These are phyloP conservation scores for Altica lythri DNA, from an alignment of 2,888 invertebrate genomes.

Conservation along the genomic window DNA sequence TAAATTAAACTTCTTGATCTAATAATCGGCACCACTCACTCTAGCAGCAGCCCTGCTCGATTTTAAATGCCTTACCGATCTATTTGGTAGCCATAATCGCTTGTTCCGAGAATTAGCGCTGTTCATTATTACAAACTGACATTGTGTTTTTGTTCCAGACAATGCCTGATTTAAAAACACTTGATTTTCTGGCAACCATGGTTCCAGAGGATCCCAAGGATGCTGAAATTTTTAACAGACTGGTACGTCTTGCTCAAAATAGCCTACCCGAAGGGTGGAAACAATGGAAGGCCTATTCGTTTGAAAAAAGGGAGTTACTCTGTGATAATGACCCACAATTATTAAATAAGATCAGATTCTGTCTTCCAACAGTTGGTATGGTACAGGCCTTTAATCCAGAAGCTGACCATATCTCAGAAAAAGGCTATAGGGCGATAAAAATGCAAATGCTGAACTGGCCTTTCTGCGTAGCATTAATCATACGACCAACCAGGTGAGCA, in stretches of 20 bases:
- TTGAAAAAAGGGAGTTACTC: slow-evolving; percentile 29
- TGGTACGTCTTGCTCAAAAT: slow-evolving; percentile 4
- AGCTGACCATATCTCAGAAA: slow-evolving; percentile 34
- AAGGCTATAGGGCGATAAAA: slow-evolving; percentile 36
- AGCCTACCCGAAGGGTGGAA: slow-evolving; percentile 31
- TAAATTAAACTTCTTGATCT: no score
- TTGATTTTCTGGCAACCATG: background rate
- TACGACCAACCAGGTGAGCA: slow-evolving; percentile 31
- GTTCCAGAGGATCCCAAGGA: background rate
- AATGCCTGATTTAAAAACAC: background rate
- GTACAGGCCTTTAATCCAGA: slow-evolving; percentile 36
- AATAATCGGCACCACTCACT: background rate
- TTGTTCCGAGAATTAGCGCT: background rate
- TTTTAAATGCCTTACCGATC: background rate
- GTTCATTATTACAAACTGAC: background rate
- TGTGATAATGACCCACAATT: slow-evolving; percentile 11
- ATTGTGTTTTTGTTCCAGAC: background rate
- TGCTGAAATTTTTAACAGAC: slow-evolving; percentile 1
- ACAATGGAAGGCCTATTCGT: slow-evolving; percentile 23
- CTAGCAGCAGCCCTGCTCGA: background rate
- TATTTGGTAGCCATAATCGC: background rate
- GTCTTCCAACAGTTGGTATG: slow-evolving; percentile 36
- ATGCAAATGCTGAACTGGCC: slow-evolving; percentile 38
- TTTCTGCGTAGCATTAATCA: slow-evolving; percentile 37
- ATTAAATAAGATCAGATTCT: slow-evolving; percentile 40